Evolutionary conservation across 2,797 vertebrate species (phyloP).

Genomic region (Falco concolor): DNA sequence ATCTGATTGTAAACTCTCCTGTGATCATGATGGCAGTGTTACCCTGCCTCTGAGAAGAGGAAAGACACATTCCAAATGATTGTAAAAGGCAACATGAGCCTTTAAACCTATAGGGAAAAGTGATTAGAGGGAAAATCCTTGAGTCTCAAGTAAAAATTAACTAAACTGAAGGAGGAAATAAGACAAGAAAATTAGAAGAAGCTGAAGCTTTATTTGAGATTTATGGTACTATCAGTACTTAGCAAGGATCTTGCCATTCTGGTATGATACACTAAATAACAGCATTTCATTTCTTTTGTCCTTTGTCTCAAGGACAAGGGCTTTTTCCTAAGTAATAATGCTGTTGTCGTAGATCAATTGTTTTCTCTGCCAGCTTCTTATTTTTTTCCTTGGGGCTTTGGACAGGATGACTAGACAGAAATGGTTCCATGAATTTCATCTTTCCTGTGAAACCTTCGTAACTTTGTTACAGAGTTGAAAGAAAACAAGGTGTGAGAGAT

Average conservation of each 20-base stretch:
- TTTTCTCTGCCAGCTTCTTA: not conserved
- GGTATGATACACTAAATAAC: not conserved
- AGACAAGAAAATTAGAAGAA: not conserved
- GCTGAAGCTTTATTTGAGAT: not conserved
- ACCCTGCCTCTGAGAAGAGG: not conserved
- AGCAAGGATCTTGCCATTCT: not conserved
- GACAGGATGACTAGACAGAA: not conserved
- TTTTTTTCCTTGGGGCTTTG: not conserved
- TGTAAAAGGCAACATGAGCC: not conserved
- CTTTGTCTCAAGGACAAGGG: not conserved
- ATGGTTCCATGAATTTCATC: not conserved
- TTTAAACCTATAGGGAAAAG: not conserved
- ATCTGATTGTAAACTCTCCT: not conserved
- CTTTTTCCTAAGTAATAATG: not conserved
- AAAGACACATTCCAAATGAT: not conserved
- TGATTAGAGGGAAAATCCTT: accelerated
- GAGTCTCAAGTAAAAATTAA: not conserved
- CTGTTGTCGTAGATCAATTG: not conserved
- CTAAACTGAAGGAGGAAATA: not conserved
- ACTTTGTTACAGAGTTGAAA: not conserved
- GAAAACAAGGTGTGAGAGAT: not conserved
- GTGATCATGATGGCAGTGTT: not conserved
- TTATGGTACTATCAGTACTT: not conserved
- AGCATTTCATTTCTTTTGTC: not conserved
- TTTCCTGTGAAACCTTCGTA: not conserved